Evolutionary conservation across 2,113 vertebrate species (phyloP).

Genomic region (Larimichthys crocea): DNA sequence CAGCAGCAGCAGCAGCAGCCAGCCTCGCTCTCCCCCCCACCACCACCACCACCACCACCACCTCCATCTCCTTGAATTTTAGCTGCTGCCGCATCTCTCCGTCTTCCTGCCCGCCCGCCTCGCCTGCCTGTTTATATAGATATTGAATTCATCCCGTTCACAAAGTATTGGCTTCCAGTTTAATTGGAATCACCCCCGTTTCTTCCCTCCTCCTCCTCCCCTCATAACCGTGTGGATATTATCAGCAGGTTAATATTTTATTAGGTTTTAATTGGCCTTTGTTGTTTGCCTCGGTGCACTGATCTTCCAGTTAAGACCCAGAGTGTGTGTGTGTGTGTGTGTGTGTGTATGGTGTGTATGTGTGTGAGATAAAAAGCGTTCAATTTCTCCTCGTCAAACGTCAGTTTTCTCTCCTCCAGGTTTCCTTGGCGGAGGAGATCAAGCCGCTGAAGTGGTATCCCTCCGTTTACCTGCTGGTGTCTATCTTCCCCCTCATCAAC

Average conservation of each 20-base stretch:
- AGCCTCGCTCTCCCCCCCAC: conserved; percentile 12
- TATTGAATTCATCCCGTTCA: conserved; percentile 66
- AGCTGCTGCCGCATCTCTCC: conserved; percentile 61
- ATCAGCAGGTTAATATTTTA: conserved; percentile 81
- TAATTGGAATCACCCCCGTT: conserved; percentile 72
- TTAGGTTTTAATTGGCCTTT: conserved; percentile 77
- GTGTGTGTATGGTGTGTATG: conserved; percentile 31
- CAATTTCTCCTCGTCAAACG: conserved; percentile 32
- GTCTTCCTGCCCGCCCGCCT: conserved; percentile 42
- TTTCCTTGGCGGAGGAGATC: conserved; percentile 85
- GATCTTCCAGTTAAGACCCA: conserved; percentile 56
- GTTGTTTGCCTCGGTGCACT: conserved; percentile 64
- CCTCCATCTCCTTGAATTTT: conserved; percentile 47
- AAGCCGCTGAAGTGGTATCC: conserved; percentile 86
- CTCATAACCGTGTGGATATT: conserved; percentile 72
- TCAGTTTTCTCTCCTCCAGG: conserved; percentile 69
- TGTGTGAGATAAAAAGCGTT: conserved; percentile 10
- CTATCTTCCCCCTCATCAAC: conserved; percentile 87
- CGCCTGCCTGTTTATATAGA: conserved; percentile 48
- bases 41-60: neutral
- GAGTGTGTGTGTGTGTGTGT: conserved; percentile 10
- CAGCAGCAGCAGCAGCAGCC: conserved; percentile 9
- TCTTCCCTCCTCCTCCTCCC: conserved; percentile 5
- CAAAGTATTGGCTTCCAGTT: conserved; percentile 61
- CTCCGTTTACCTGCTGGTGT: conserved; percentile 85